Evolutionary conservation across 2,888 invertebrate species (phyloP).

Genomic region (Netelia fuscicornis): DNA sequence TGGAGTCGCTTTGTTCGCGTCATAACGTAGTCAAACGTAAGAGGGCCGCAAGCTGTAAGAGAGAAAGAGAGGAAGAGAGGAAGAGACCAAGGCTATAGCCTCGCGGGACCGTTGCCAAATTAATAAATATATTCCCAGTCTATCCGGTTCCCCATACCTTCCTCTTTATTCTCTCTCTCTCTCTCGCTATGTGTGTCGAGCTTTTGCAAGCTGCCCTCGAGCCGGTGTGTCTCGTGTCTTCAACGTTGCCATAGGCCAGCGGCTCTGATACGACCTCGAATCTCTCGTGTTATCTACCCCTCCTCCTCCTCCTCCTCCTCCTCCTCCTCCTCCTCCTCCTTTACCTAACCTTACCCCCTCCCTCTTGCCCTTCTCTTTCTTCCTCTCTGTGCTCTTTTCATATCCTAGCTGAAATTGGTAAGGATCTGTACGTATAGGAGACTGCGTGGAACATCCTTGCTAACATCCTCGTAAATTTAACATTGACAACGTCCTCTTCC

Average conservation of each 20-base stretch:
- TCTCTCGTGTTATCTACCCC: conserved; percentile 29
- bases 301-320: not conserved
- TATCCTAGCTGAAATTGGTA: conserved; percentile 36
- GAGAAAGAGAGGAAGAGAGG: too few relatives aligned
- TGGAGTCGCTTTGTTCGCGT: conserved; percentile 84
- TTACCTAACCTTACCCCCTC: not conserved
- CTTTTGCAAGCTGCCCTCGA: conserved; percentile 37
- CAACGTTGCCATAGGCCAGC: not conserved
- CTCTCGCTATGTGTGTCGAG: conserved; percentile 2
- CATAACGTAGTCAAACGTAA: conserved; percentile 83
- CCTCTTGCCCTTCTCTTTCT: conserved; percentile 22
- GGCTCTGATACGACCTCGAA: conserved; percentile 45
- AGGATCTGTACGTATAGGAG: conserved; percentile 23
- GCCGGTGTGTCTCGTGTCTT: conserved; percentile 24
- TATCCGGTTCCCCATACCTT: conserved; percentile 71
- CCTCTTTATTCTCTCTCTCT: conserved; percentile 49
- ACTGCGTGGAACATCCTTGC: conserved; percentile 37
- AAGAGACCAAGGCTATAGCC: conserved; percentile 76
- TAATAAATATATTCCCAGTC: conserved; percentile 84
- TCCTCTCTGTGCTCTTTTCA: conserved; percentile 48
- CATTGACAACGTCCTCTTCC: conserved; percentile 75
- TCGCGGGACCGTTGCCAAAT: conserved; percentile 83
- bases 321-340: not conserved
- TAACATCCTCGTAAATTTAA: conserved; percentile 76
- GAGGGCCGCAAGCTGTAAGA: conserved; percentile 66